A percentile compares a stretch with the other conserved stretches of the same genome.
phyloP scores from a whole-genome alignment of 2,113 vertebrate species.

The Thunnus maccoyii region DNA sequence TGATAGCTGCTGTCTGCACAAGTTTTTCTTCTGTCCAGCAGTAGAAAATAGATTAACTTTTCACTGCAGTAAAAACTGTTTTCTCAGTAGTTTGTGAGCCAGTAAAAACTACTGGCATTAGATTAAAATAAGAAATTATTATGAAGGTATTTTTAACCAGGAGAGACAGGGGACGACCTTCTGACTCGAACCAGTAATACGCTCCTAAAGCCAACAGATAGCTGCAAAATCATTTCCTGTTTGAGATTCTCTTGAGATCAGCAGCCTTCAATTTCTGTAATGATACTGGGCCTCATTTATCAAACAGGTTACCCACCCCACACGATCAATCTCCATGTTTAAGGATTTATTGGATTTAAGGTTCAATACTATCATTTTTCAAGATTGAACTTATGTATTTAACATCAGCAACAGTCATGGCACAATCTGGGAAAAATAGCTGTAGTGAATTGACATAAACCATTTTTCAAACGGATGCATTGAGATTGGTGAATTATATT shows the following conservation, averaged over 20 bases:
- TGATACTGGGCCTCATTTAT: constrained; percentile 61
- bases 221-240: constrained; percentile 61
- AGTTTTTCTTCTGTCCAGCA: constrained; percentile 2
- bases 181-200: constrained; percentile 39
- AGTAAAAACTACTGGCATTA: constrained; percentile 4
- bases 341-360: constrained; percentile 44
- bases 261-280: constrained; percentile 65
- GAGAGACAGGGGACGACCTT: constrained; percentile 27
- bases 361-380: constrained; percentile 30
- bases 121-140: constrained; percentile 28
- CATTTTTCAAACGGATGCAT: constrained; percentile 20
- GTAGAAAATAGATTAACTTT: constrained; percentile 22
- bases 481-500: not conserved
- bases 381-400: constrained; percentile 18
- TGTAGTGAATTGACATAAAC: not conserved
- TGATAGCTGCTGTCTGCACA: not conserved
- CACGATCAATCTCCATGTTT: constrained; percentile 32
- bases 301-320: constrained; percentile 29
- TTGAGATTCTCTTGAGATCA: constrained; percentile 67
- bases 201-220: constrained; percentile 39
- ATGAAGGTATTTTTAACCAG: constrained; percentile 19
- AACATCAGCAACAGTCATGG: not conserved
- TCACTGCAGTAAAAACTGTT: constrained; percentile 28
- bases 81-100: not conserved
- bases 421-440: constrained; percentile 3